Evolutionary conservation across 2,797 vertebrate species (phyloP).

Genomic region (Coregonus ussuriensis): DNA sequence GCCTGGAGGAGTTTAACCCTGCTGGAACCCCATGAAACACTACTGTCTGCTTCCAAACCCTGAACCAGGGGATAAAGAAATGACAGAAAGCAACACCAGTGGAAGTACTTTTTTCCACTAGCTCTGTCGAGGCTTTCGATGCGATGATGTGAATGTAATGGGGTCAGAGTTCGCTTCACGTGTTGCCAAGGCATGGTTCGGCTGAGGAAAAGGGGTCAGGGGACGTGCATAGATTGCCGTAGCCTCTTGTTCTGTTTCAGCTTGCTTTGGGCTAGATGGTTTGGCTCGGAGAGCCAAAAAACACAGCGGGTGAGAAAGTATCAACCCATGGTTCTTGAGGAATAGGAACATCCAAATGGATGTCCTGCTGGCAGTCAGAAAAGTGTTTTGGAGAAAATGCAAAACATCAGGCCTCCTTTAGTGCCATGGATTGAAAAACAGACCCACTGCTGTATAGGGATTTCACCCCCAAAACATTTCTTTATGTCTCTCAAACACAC

Average conservation of each 20-base stretch:
- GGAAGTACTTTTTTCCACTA: neutral
- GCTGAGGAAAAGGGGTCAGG: neutral
- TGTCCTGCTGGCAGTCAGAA: neutral
- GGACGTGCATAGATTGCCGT: neutral
- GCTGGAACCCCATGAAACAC: neutral
- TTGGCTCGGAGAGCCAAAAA: neutral
- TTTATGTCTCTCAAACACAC: neutral
- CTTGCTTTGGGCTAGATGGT: neutral
- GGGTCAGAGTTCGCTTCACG: neutral
- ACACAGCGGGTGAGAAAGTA: neutral
- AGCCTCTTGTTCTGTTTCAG: neutral
- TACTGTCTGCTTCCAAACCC: neutral
- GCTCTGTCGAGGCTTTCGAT: neutral
- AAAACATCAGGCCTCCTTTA: neutral
- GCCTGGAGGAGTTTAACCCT: neutral
- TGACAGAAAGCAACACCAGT: neutral
- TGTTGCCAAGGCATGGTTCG: neutral
- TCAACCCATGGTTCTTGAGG: neutral
- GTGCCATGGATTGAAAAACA: neutral
- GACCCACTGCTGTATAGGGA: neutral
- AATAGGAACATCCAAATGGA: neutral
- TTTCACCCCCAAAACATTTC: neutral
- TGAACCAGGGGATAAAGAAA: neutral
- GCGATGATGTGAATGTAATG: slow-evolving; percentile 2
- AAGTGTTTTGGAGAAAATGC: neutral